Conservation (phyloP, 2,888 invertebrate genomes). For the Cheilosia impressa region DNA sequence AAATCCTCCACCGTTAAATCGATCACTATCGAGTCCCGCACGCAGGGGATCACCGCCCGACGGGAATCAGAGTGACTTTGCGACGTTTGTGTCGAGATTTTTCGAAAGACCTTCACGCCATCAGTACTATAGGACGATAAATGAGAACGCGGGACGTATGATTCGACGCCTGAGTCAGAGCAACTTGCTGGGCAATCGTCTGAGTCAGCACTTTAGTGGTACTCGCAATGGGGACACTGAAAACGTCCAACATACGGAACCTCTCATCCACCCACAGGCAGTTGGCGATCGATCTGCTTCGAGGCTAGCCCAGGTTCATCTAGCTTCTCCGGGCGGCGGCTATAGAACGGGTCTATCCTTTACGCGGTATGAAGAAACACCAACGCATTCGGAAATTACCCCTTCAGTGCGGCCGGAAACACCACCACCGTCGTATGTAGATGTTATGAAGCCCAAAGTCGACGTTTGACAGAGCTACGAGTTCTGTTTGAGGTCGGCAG, state of each 20-base stretch:
- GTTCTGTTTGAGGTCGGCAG: not conserved
- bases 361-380: not conserved
- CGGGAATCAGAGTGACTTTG: conserved; percentile 74
- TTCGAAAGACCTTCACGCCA: conserved; percentile 82
- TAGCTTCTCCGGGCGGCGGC: not conserved
- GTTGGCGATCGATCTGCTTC: not conserved
- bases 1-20: conserved; percentile 45
- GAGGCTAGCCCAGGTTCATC: conserved; percentile 17
- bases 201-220: conserved; percentile 77
- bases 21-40: conserved; percentile 60
- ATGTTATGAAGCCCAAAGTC: conserved; percentile 77
- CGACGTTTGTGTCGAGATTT: conserved; percentile 80
- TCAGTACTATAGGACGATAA: conserved; percentile 81
- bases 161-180: conserved; percentile 82
- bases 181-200: conserved; percentile 79
- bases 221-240: conserved; percentile 14
- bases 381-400: conserved; percentile 7
- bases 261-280: conserved; percentile 48
- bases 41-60: conserved; percentile 4
- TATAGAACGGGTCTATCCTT: not conserved
- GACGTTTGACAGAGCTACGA: not conserved
- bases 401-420: conserved; percentile 79
- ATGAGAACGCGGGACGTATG: conserved; percentile 82
- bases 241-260: conserved; percentile 50
- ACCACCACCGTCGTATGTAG: conserved; percentile 81